Base-by-base conservation (phyloP, 1,140 invertebrate species). In the Asobara japonica region DNA sequence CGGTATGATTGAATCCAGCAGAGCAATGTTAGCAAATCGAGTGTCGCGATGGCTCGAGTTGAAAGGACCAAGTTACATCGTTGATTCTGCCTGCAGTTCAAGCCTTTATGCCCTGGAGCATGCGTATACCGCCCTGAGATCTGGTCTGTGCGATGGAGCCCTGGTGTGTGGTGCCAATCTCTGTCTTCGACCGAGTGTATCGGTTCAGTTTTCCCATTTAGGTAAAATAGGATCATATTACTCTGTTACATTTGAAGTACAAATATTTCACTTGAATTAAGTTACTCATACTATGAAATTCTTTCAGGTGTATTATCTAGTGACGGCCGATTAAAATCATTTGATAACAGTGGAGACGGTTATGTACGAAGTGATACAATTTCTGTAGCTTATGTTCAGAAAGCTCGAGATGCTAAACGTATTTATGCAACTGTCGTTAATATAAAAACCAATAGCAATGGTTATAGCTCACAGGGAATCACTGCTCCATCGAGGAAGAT, bases 31-130 rank as follows among this genome's bases (percentile, higher is more conserved):
- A 83, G 94, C 96, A 0, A 97, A 98, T 81, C 90, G 96, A 65
- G 90, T 98, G 30, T 97, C 95, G 0, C 94, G 93, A 72, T 91
- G 89, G 83, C 78, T 94, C 10, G 92, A 92, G 64, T 79, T 91
- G 0, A 90, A 89, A 72, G 93, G 93, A 33, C 96, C 96, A 0
- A 96, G 95, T 64, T 94, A 93, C 83, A 87, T 93, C 6, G 89
- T 97, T 1, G 97, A 98, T 80, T 94, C 95, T 10, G 95, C 96
- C 7, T 98, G 96, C 86, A 96, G 94, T 45, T 97, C 96, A 29
- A 96, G 95, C 70, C 88, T 96, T 66, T 91, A 93, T 71, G 96
- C 96, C 0, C 78, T 98, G 11, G 92, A 96, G 78, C 91, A 95
- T 76, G 97, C 96, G 3, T 93, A 95, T 74, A 89, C 89, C 68